These are phyloP conservation scores for Sebastes steindachneri DNA, from an alignment of 2,797 vertebrate species.

Conservation along the genomic window DNA sequence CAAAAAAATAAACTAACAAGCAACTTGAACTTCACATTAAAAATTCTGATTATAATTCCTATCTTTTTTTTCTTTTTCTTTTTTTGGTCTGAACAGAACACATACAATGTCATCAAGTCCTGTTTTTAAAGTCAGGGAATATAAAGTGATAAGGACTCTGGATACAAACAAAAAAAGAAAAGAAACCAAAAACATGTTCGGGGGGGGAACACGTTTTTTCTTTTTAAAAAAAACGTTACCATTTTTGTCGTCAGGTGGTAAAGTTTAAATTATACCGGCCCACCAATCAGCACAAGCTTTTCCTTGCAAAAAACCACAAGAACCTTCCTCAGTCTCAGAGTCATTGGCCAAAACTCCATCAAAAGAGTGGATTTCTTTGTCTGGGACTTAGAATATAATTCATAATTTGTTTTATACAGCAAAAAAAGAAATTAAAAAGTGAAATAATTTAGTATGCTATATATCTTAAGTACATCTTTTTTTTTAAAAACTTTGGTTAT, in stretches of 20 bases:
- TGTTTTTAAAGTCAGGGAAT: conserved; percentile 80
- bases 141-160: conserved; percentile 85
- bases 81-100: conserved; percentile 95
- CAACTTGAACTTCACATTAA: conserved; percentile 84
- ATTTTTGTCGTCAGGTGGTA: conserved; percentile 55
- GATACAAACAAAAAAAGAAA: conserved; percentile 65
- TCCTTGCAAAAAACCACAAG: conserved; percentile 73
- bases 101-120: conserved; percentile 79
- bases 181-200: conserved; percentile 63
- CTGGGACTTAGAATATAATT: conserved; percentile 82
- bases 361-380: conserved; percentile 74
- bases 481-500: conserved; percentile 84
- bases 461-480: conserved; percentile 84
- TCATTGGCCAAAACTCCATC: conserved; percentile 79
- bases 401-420: conserved; percentile 83
- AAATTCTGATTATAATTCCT: conserved; percentile 79
- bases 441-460: conserved; percentile 87
- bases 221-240: conserved; percentile 68
- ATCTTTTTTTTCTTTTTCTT: conserved; percentile 72
- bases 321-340: conserved; percentile 71
- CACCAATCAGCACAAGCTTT: conserved; percentile 87
- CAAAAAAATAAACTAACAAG: conserved; percentile 70
- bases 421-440: conserved; percentile 78
- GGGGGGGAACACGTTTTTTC: conserved; percentile 58
- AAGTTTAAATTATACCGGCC: conserved; percentile 79